Conservation (phyloP, 2,113 vertebrate species). For the Dendropsophus ebraccatus region DNA sequence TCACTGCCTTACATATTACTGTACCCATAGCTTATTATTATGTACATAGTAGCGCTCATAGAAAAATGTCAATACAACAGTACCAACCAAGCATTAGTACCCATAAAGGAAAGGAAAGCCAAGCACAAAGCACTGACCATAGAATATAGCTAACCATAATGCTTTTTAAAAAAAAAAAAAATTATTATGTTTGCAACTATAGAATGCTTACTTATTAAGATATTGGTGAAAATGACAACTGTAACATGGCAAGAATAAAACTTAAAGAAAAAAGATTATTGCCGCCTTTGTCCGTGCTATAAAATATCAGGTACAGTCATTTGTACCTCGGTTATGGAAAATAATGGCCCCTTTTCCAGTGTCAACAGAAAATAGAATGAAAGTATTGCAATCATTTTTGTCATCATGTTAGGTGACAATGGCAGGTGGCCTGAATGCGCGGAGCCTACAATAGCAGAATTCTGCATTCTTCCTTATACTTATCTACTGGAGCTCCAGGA, state of each 20-base stretch:
- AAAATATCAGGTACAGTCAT: background rate
- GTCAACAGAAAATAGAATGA: constrained; percentile 18
- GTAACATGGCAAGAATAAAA: background rate
- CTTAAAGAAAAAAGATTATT: background rate
- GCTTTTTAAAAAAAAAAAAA: too few relatives aligned
- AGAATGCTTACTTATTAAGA: background rate
- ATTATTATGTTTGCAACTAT: background rate
- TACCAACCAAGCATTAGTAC: too few relatives aligned
- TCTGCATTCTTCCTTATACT: background rate
- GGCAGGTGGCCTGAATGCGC: background rate
- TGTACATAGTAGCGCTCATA: too few relatives aligned
- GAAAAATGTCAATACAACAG: too few relatives aligned
- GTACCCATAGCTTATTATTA: too few relatives aligned
- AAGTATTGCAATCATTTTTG: constrained; percentile 5
- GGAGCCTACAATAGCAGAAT: background rate
- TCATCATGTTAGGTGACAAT: background rate
- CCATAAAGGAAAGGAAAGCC: too few relatives aligned
- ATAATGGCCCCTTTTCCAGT: background rate
- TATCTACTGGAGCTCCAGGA: background rate
- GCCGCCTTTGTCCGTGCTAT: background rate
- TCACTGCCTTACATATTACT: too few relatives aligned
- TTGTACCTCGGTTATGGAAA: background rate
- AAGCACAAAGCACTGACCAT: background rate
- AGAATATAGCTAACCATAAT: background rate
- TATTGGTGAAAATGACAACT: background rate